A percentile compares a stretch with the other conserved stretches of the same genome.
Evolutionary conservation across 2,797 vertebrate species (phyloP).

Genomic region (Catharus ustulatus): DNA sequence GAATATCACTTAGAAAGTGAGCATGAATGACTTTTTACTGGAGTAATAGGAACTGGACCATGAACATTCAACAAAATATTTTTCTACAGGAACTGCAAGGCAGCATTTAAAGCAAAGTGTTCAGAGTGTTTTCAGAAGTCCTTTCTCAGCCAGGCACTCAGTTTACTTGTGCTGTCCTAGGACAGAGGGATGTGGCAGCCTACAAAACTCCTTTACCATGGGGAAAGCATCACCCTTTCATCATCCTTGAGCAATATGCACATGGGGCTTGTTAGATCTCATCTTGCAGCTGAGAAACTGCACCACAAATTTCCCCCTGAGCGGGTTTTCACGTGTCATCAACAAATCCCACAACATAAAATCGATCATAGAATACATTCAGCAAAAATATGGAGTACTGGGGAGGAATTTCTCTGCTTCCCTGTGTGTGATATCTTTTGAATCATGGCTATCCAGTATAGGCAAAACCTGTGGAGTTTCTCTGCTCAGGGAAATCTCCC

Average conservation of each 20-base stretch:
- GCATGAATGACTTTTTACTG: background rate
- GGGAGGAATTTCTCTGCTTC: background rate
- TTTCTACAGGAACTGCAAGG: background rate
- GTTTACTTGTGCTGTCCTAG: fast-evolving
- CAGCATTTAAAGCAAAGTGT: background rate
- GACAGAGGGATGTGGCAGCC: background rate
- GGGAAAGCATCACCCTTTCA: background rate
- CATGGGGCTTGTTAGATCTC: background rate
- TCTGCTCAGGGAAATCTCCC: background rate
- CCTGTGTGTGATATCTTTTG: background rate
- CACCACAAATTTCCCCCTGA: background rate
- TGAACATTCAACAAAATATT: background rate
- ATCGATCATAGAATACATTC: background rate
- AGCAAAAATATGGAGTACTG: background rate
- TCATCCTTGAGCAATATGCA: background rate
- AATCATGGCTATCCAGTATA: background rate
- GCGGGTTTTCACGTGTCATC: background rate
- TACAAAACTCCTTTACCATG: background rate
- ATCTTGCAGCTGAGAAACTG: background rate
- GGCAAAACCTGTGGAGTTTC: background rate
- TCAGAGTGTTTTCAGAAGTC: background rate
- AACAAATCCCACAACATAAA: background rate
- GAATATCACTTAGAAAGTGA: background rate
- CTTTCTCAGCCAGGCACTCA: background rate
- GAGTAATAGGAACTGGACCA: background rate